Conservation (phyloP, 2,113 vertebrate genomes). For the zebrafish (Danio rerio) region DNA sequence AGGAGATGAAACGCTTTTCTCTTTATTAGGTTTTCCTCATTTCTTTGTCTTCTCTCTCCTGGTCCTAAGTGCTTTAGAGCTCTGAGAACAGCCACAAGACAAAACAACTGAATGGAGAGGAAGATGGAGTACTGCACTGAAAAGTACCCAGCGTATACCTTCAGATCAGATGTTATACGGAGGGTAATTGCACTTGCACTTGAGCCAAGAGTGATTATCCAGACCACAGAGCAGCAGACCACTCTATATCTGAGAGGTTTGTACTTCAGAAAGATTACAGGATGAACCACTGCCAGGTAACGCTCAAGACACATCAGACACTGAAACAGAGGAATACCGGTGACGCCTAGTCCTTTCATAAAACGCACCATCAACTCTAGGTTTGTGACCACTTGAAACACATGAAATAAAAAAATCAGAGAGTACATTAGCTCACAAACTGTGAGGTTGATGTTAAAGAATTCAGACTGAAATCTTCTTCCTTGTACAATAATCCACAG, state of each 20-base stretch:
- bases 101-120: neutral
- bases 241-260: constrained; percentile 41
- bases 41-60: too few relatives aligned
- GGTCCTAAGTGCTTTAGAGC: too few relatives aligned
- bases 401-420: neutral
- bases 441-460: constrained; percentile 40
- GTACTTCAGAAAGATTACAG: constrained; percentile 27
- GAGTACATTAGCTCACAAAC: constrained; percentile 26
- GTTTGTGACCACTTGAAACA: neutral
- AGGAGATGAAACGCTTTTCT: neutral
- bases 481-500: constrained; percentile 32
- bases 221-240: constrained; percentile 12
- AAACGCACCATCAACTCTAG: neutral
- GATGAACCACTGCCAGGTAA: constrained; percentile 9
- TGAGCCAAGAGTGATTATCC: constrained; percentile 23
- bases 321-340: constrained; percentile 20
- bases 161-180: neutral
- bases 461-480: constrained; percentile 16
- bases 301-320: constrained; percentile 8
- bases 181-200: neutral
- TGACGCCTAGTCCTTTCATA: neutral
- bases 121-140: neutral
- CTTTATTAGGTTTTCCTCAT: neutral
- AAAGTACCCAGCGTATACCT: neutral
- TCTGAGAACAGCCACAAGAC: neutral